Percentiles rank a stretch among this genome's conserved stretches.
phyloP scores from a whole-genome alignment of 2,888 invertebrate species.

The Zhengitettix transpicula region DNA sequence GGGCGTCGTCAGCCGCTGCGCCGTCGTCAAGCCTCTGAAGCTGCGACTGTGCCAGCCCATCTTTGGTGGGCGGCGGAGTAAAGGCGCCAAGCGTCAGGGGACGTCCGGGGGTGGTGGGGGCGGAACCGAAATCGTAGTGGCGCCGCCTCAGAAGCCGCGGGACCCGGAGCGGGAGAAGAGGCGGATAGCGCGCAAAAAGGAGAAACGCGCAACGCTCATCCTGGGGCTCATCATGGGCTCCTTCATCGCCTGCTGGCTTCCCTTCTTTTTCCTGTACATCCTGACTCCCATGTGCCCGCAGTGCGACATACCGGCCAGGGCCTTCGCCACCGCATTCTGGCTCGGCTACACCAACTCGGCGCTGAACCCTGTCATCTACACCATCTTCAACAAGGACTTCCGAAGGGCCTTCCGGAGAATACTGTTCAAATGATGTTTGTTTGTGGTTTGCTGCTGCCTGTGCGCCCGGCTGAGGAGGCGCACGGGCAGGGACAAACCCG shows the following conservation, averaged over 20 bases:
- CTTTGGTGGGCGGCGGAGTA: conserved; percentile 51
- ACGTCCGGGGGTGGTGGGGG: conserved; percentile 25
- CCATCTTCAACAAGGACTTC: conserved; percentile 96
- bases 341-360: conserved; percentile 94
- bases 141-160: conserved; percentile 46
- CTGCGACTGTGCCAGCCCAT: conserved; percentile 70
- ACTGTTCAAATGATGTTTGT: conserved; percentile 87
- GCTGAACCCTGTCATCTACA: conserved; percentile 88
- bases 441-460: conserved; percentile 61
- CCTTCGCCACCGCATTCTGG: conserved; percentile 91
- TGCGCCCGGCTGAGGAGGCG: conserved; percentile 1
- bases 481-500: not conserved
- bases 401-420: conserved; percentile 88
- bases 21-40: conserved; percentile 80
- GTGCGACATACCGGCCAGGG: conserved; percentile 63
- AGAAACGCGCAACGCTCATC: conserved; percentile 90
- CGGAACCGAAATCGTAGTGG: conserved; percentile 5
- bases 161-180: conserved; percentile 90
- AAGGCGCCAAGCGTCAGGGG: conserved; percentile 20
- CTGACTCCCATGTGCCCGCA: conserved; percentile 60
- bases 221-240: conserved; percentile 96
- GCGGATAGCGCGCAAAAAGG: conserved; percentile 83
- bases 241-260: conserved; percentile 96
- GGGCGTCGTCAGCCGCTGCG: conserved; percentile 74
- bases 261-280: conserved; percentile 91